These are phyloP conservation scores for Carassius auratus DNA, from an alignment of 2,113 vertebrate species.

Conservation along the genomic window DNA sequence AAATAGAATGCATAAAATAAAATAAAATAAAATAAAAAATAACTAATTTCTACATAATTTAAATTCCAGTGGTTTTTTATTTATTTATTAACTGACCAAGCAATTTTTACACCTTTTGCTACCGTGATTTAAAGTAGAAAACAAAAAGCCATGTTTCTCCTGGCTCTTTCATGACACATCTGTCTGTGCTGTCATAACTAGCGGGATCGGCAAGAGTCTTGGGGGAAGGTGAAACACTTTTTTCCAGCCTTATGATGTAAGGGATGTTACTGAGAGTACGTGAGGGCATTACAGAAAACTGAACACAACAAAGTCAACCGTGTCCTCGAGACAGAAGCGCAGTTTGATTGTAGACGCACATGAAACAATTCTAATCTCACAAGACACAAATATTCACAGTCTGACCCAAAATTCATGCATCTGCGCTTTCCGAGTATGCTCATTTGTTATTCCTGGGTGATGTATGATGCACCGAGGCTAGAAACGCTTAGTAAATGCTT, in stretches of 20 bases:
- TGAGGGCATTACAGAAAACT: conserved; percentile 19
- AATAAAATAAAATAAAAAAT: too few relatives aligned
- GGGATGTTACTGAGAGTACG: conserved; percentile 18
- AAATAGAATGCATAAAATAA: too few relatives aligned
- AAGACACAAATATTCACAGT: conserved; percentile 6
- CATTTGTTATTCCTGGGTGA: conserved; percentile 10
- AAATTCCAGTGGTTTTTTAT: background rate
- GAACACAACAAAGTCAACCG: conserved; percentile 23
- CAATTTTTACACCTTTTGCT: background rate
- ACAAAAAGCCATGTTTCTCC: background rate
- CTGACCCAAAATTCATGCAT: conserved; percentile 5
- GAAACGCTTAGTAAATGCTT: conserved; percentile 1
- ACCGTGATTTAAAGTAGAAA: background rate
- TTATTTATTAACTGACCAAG: background rate
- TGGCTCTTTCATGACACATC: conserved; percentile 6
- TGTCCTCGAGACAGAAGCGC: background rate
- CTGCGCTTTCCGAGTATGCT: background rate
- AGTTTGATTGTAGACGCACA: background rate
- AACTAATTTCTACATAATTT: too few relatives aligned
- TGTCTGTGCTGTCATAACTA: conserved; percentile 1
- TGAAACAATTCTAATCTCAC: background rate
- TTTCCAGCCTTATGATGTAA: conserved; percentile 2
- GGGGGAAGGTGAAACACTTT: conserved; percentile 16
- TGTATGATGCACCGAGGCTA: background rate
- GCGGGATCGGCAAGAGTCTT: conserved; percentile 13